Evolutionary conservation across 1,140 invertebrate species (phyloP), one percentile per base, ranked within the genome.

Genomic region (Pogonus chalceus): DNA sequence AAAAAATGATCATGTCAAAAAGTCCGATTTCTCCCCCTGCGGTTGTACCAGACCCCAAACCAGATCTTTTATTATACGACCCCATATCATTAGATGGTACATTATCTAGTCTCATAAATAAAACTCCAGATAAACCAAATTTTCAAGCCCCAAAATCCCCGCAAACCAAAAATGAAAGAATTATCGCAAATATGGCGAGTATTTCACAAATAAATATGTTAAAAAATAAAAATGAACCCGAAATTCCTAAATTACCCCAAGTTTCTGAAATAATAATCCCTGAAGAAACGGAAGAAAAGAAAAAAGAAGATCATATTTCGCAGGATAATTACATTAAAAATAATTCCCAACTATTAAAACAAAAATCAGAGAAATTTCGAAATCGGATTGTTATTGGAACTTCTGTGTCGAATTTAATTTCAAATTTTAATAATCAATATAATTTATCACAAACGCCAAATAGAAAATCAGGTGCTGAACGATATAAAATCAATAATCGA

Each of bases 241-340:
- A 79, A 54, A 80, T 80, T 56, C 78, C 78, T 2, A 79, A 76
- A 67, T 70, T 80, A 57, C 77, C 78, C 16, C 77, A 79, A 64
- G 78, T 80, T 46, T 79, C 77, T 23, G 78, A 80, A 62, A 80
- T 80, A 22, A 77, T 80, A 24, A 80, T 80, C 48, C 78, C 78
- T 0, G 76, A 79, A 49, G 77, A 79, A 61, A 72, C 72, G n/a
- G 75, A 78, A 18, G 58, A 60, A 18, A 69, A 57, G 64, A 61
- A 63, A 18, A 59, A 65, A 37, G 62, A 67, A 21, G 64, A 64
- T 46, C 55, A 61, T 16, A 64, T 66, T 10, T 60, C 51, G 20
- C 67, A 69, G 23, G 70, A 71, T 51, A 71, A 66, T 43, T 72
- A 69, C 50, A 60, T 68, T 3, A 68, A 64, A 55, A 70, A 70